Evolutionary conservation across 1,140 invertebrate genomes (phyloP).

Genomic region (Paramacrobiotus metropolitanus): DNA sequence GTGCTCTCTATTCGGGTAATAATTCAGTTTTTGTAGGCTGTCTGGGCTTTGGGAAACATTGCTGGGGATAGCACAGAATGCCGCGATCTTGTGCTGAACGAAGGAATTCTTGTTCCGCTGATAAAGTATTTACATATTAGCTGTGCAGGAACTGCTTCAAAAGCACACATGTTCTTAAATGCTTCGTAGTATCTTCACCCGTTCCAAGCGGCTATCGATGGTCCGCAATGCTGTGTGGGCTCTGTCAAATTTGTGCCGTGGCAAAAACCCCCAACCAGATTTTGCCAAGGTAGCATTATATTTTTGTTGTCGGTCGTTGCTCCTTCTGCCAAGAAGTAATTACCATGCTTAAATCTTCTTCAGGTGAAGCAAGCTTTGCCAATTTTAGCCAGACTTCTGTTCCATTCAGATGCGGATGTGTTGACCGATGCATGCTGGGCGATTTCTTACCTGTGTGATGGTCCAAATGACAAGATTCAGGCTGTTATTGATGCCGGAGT

Average conservation of each 20-base stretch:
- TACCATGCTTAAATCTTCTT: slow-evolving; percentile 8
- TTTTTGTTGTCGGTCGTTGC: background rate
- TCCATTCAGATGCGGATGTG: slow-evolving; percentile 70
- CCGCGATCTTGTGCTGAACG: slow-evolving; percentile 63
- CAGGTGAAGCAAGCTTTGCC: slow-evolving; percentile 46
- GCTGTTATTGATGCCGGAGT: slow-evolving; percentile 89
- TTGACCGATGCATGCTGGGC: slow-evolving; percentile 88
- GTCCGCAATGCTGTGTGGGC: slow-evolving; percentile 93
- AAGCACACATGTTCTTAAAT: no score
- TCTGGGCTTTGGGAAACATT: slow-evolving; percentile 90
- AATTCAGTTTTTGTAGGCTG: slow-evolving; percentile 37
- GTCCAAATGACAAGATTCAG: slow-evolving; percentile 93
- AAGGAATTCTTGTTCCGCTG: slow-evolving; percentile 61
- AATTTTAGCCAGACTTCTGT: slow-evolving; percentile 58
- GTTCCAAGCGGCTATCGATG: slow-evolving; percentile 61
- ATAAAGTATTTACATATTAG: slow-evolving; percentile 63
- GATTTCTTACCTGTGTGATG: slow-evolving; percentile 75
- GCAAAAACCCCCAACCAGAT: slow-evolving; percentile 83
- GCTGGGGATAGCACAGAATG: slow-evolving; percentile 81
- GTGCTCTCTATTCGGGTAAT: background rate
- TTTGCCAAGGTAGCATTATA: slow-evolving; percentile 46
- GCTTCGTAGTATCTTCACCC: slow-evolving; percentile 48
- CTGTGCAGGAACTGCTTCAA: no score
- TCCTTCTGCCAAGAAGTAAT: background rate
- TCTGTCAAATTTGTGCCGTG: slow-evolving; percentile 79